Evolutionary conservation across 2,888 invertebrate species (phyloP), one percentile per base, ranked within the genome.

Genomic region (Bursaphelenchus okinawaensis): DNA sequence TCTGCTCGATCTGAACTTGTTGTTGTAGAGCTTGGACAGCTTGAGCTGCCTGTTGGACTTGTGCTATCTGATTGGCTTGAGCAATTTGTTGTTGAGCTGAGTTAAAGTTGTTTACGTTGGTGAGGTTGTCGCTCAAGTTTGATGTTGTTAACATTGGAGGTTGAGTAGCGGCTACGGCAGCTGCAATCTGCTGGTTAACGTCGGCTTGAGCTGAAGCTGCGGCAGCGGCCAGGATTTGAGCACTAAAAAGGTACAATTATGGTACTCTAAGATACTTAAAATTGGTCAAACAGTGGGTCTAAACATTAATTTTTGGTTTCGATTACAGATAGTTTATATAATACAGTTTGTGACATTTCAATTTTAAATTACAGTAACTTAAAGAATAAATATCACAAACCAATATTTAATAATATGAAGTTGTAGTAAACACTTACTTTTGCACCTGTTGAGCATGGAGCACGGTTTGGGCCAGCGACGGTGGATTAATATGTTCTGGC

Each of bases 1-100:
- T 24, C 7, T 62, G 62, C 22, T 62, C 59, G 9, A 62, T 50
- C 12, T 63, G 63, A 24, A 62, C 62, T 9, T 68, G 68, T 26
- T 68, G 68, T n/a, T 59, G 68, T 7, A 55, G 55, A 55, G 71
- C 55, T 19, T 69, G 70, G 24, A 54, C 54, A 9, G 67, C 51
- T 50, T 70, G 59, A 19, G 61, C 62, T 16, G 61, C 70, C 3
- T 73, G 68, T 12, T 64, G 65, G n/a, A 67, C 63, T 20, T 66
- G 67, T 4, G 50, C 66, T 0, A 66, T 67, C 50, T 66, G 26
- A 24, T 22, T 20, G 57, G 26, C 57, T 31, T 54, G 57, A n/a
- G 24, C 62, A 20, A 55, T 61, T 50, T 58, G 28, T 6, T 50
- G 55, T 12, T 58, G 69, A n/a, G 54, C 20, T 31, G 28, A 40